Evolutionary conservation across 2,888 invertebrate genomes (phyloP), one percentile per base, ranked within the genome.

Genomic region (Gerris lacustris): DNA sequence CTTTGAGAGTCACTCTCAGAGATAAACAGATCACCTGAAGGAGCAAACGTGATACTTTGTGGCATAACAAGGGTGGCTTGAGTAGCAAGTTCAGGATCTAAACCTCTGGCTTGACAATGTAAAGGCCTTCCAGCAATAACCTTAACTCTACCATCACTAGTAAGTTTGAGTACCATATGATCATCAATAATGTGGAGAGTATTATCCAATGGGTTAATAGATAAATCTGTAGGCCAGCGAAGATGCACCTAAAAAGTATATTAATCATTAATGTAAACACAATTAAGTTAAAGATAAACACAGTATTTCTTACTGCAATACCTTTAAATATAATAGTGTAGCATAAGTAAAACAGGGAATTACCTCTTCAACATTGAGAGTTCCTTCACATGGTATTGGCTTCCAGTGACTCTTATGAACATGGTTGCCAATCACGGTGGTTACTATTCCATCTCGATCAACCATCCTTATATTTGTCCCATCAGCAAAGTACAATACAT

Each of bases 1-100:
- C 95, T 85, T 80, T 96, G 95, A 0, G 94, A 93, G 80, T 97
- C 96, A 77, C 95, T 95, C 80, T 98, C 97, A 0, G 96, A 95
- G 0, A 98, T 92, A 79, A 90, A 97, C 11, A 99, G 82, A 78
- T 94, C 90, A 5, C 97, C 97, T 66, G 92, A 88, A 0, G 94
- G 91, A 15, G 93, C 93, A 76, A 97, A 96, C 0, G 95, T 91
- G 69, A 99, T 91, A 77, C 95, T 94, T 78, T 96, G 94, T 0
- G 96, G 95, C 87, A 94, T 92, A 0, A 93, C 93, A 45, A 97
- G 83, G 0, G 92, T 91, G 0, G 94, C 93, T 76, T 94, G 93
- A 0, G 94, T 92, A 0, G 95, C 96, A 69, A 96, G 83, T 79
- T 95, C 94, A 71, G 89, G 86, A 76, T 93, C 92, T 74, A 89